These are phyloP conservation scores for Hermetia illucens DNA, from an alignment of 1,140 invertebrate species.

Conservation along the genomic window DNA sequence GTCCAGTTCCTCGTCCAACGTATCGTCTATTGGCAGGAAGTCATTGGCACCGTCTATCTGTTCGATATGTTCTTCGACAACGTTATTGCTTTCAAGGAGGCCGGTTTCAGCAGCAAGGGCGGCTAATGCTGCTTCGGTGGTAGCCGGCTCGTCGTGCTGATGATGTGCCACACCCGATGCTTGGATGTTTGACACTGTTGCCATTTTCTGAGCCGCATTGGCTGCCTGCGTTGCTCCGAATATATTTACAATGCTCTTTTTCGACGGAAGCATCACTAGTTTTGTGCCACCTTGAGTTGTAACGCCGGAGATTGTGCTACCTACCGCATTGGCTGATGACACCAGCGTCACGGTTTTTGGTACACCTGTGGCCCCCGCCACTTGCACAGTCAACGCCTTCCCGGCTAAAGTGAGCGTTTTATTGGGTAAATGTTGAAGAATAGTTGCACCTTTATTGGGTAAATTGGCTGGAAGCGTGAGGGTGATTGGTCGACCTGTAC, in stretches of 20 bases:
- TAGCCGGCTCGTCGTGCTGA: slow-evolving; percentile 42
- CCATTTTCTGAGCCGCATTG: neutral
- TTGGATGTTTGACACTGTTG: neutral
- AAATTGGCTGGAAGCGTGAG: slow-evolving; percentile 44
- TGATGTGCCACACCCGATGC: slow-evolving; percentile 16
- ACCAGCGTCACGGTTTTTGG: slow-evolving; percentile 29
- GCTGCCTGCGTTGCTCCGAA: too few relatives aligned
- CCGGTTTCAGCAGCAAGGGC: slow-evolving; percentile 50
- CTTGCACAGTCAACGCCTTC: slow-evolving; percentile 52
- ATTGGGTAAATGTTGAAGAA: slow-evolving; percentile 19
- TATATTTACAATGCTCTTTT: slow-evolving; percentile 22
- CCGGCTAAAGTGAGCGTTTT: slow-evolving; percentile 50
- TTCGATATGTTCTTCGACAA: slow-evolving; percentile 23
- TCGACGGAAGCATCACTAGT: slow-evolving; percentile 30
- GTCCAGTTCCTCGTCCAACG: too few relatives aligned
- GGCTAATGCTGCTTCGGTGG: slow-evolving; percentile 47
- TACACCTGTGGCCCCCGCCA: slow-evolving; percentile 30
- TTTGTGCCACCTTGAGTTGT: slow-evolving; percentile 12
- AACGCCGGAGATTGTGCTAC: slow-evolving; percentile 9
- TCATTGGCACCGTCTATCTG: slow-evolving; percentile 24
- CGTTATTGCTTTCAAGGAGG: slow-evolving; percentile 41
- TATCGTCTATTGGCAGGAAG: too few relatives aligned
- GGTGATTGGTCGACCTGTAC: slow-evolving; percentile 49
- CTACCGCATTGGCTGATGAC: slow-evolving; percentile 15
- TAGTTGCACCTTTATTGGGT: slow-evolving; percentile 4